Percentiles rank a stretch among this genome's conserved stretches.
phyloP scores from a whole-genome alignment of 2,888 invertebrate species.

The Petrophora chlorosata region DNA sequence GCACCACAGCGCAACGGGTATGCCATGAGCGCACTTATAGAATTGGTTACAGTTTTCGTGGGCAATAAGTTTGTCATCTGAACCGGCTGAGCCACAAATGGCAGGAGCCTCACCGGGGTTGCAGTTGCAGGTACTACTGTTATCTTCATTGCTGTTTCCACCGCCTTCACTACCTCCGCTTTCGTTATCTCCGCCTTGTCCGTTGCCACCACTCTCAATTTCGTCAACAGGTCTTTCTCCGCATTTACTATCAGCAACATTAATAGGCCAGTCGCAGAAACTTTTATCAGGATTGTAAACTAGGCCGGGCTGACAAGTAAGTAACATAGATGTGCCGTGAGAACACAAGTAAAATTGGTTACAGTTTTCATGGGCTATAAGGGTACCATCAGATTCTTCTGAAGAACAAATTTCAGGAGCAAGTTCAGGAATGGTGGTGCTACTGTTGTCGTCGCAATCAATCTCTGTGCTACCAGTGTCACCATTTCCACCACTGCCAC shows the following conservation, averaged over 20 bases:
- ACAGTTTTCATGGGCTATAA: conserved; percentile 45
- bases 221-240: conserved; percentile 39
- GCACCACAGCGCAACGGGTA: conserved; percentile 33
- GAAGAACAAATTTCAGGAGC: conserved; percentile 39
- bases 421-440: too few relatives aligned
- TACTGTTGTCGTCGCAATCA: conserved; percentile 36
- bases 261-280: conserved; percentile 45
- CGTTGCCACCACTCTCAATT: conserved; percentile 10
- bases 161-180: conserved; percentile 3
- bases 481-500: conserved; percentile 4
- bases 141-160: neutral
- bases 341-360: conserved; percentile 44
- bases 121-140: conserved; percentile 28
- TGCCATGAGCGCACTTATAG: conserved; percentile 35
- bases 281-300: conserved; percentile 42
- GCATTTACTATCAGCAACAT: conserved; percentile 50
- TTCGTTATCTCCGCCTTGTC: conserved; percentile 5
- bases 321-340: conserved; percentile 30
- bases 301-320: conserved; percentile 37
- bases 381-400: conserved; percentile 41
- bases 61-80: conserved; percentile 46
- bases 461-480: conserved; percentile 23
- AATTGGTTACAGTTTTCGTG: conserved; percentile 53
- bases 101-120: conserved; percentile 36
- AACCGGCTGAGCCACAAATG: conserved; percentile 43